Evolutionary conservation across 2,113 vertebrate species (phyloP), one percentile per base, ranked within the genome.

Genomic region (Agapornis roseicollis): DNA sequence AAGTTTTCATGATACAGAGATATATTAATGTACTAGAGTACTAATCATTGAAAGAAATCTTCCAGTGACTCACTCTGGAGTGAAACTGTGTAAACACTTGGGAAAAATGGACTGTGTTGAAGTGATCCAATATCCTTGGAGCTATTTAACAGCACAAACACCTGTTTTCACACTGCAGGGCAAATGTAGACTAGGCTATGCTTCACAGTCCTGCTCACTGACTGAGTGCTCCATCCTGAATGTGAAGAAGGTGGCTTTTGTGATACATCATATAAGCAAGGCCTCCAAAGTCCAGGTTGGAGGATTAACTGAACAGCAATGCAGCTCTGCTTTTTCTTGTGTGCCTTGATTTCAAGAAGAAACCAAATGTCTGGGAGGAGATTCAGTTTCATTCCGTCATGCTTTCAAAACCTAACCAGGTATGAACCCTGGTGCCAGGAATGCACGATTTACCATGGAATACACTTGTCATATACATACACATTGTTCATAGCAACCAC

Each of bases 341-440:
- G 28, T 69, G 44, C 35, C 49, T 77, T 19, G 4, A 10, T 85
- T 96, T 90, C 35, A 50, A 89, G 53, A 88, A 89, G 44, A 82
- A 94, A 60, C 6, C 33, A 76, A 76, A 73, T 31, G 10, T 37
- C 53, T 91, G 63, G 41, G 37, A 91, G 66, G 22, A 80, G 46
- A 61, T 65, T 50, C 58, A 55, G 61, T 56, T 95, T 93, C 24
- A 80, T 93, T 85, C 22, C 53, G 58, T 80, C 65, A 84, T 31
- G 58, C 44, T 88, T 89, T 91, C 74, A 80, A 89, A 91, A 90
- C 44, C 41, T 53, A 73, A 28, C 35, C 92, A 96, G 88, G 82
- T 88, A 93, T 93, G 85, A 95, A 90, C 44, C 66, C 74, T 88
- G 71, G 66, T 85, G 76, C 12, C 27, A 94, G 56, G 81, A 94